Evolutionary conservation across 2,888 invertebrate species (phyloP).

Genomic region (Papilio elwesi): DNA sequence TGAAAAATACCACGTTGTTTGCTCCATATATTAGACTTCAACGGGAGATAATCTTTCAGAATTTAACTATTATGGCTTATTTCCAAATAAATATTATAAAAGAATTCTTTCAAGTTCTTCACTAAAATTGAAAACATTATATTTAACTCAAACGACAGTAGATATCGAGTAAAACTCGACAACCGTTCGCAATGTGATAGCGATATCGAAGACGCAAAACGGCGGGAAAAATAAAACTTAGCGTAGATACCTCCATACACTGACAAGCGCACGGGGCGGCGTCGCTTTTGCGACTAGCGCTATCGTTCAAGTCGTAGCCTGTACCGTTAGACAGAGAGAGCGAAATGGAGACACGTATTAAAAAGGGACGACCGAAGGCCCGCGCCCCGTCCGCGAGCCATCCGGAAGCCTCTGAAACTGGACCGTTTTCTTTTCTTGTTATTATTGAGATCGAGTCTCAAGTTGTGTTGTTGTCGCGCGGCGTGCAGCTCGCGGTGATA

Average conservation of each 20-base stretch:
- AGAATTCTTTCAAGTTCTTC: neutral
- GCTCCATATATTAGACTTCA: conserved; percentile 67
- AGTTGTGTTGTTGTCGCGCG: conserved; percentile 83
- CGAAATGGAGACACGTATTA: conserved; percentile 60
- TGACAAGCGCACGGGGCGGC: conserved; percentile 62
- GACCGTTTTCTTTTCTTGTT: conserved; percentile 85
- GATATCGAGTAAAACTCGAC: conserved; percentile 12
- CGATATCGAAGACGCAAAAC: conserved; percentile 64
- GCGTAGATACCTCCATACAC: conserved; percentile 40
- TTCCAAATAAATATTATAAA: neutral
- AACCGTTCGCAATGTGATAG: no score
- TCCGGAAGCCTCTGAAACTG: conserved; percentile 85
- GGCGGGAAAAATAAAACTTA: conserved; percentile 55
- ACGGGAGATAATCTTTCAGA: conserved; percentile 50
- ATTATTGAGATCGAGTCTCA: conserved; percentile 83
- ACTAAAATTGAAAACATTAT: neutral
- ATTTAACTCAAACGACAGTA: neutral
- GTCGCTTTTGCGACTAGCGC: conserved; percentile 77
- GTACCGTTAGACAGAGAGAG: conserved; percentile 81
- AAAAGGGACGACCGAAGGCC: conserved; percentile 63
- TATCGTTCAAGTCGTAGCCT: conserved; percentile 74
- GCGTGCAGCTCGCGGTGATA: conserved; percentile 81
- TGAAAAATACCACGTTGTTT: conserved; percentile 35
- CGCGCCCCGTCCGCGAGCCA: conserved; percentile 78
- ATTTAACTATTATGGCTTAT: conserved; percentile 1